Percentiles rank a stretch among this genome's conserved stretches.
phyloP scores from a whole-genome alignment of 1,140 invertebrate species.

The Nixonia krombeini region DNA sequence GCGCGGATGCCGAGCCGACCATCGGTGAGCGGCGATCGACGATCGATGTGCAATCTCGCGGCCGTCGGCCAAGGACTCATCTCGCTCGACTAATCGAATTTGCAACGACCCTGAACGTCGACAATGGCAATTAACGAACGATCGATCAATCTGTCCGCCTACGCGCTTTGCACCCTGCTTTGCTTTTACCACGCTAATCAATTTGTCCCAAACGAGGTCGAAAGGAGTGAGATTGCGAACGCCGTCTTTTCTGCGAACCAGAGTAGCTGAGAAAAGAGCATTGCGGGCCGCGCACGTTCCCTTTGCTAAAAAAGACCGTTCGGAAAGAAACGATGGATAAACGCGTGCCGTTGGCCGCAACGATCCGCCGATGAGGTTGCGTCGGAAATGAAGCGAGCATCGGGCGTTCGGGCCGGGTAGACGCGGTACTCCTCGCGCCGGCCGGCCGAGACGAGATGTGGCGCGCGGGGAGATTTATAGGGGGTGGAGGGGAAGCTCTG shows the following conservation, averaged over 20 bases:
- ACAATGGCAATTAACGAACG: constrained; percentile 53
- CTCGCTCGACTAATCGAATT: constrained; percentile 56
- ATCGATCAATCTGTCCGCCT: constrained; percentile 57
- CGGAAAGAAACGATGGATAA: not conserved
- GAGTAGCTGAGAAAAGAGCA: no score
- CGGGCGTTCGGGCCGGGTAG: constrained; percentile 3
- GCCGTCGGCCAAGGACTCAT: constrained; percentile 43
- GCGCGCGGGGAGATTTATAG: constrained; percentile 67
- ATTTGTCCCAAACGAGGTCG: constrained; percentile 24
- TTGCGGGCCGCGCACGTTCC: no score
- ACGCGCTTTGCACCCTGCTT: constrained; percentile 18
- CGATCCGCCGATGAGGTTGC: no score
- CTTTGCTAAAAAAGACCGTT: no score
- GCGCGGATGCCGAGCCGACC: not conserved
- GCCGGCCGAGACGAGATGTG: constrained; percentile 57
- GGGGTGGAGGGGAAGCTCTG: constrained; percentile 55
- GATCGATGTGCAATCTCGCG: not conserved
- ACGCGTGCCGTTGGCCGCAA: no score
- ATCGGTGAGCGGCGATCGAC: not conserved
- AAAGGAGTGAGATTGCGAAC: constrained; percentile 14
- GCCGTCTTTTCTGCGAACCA: no score
- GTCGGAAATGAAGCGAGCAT: not conserved
- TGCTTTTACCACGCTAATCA: constrained; percentile 23
- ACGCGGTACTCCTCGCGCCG: constrained; percentile 28
- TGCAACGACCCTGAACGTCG: constrained; percentile 50